phyloP scores from a whole-genome alignment of 2,797 vertebrate genomes.

The Lacerta viridis region DNA sequence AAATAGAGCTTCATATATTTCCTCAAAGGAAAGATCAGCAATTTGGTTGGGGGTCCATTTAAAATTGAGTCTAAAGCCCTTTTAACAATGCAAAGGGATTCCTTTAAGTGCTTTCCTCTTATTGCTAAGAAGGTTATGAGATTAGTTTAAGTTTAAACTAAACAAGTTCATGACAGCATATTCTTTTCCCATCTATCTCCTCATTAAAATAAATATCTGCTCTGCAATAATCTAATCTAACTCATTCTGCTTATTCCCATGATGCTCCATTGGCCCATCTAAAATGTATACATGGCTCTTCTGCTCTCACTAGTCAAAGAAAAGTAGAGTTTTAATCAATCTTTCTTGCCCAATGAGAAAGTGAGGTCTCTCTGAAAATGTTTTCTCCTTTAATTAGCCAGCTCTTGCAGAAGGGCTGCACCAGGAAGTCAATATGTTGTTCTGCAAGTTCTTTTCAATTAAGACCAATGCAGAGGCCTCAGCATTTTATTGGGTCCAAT shows the following conservation, averaged over 20 bases:
- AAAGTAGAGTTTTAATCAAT: neutral
- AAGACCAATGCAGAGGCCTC: neutral
- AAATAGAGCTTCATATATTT: no score
- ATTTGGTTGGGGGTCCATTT: neutral
- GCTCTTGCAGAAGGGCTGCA: neutral
- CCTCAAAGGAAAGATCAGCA: neutral
- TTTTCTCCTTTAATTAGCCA: neutral
- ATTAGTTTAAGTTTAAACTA: neutral
- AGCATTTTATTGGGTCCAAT: neutral
- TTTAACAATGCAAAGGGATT: slow-evolving; percentile 8
- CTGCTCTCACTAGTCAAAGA: neutral
- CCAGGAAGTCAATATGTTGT: neutral
- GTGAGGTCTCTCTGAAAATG: neutral
- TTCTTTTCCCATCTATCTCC: neutral
- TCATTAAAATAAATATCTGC: neutral
- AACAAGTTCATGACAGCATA: neutral
- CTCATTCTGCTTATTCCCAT: neutral
- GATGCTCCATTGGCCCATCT: rapidly evolving
- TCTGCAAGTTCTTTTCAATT: neutral
- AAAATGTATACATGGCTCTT: neutral
- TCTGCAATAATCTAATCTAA: neutral
- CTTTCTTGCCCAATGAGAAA: neutral
- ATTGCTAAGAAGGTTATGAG: neutral
- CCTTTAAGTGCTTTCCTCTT: slow-evolving; percentile 20
- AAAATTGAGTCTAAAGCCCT: neutral